These are phyloP conservation scores for Stichopus chloronotus DNA, from an alignment of 35 echinoderm and acorn worm genomes.

Conservation along the genomic window DNA sequence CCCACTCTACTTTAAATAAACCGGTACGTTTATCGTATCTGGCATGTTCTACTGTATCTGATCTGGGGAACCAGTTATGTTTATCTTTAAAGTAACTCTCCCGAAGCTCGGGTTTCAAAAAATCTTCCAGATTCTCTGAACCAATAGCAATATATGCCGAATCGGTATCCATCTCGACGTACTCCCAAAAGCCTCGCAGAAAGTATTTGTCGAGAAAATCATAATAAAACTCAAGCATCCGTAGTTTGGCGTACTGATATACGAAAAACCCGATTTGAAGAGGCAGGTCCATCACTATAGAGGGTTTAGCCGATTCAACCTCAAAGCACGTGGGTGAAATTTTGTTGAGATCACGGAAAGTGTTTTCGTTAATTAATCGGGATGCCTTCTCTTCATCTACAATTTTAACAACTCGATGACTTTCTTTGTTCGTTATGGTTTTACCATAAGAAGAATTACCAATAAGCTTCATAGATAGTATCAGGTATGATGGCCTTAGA, in stretches of 20 bases:
- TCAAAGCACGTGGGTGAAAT: neutral
- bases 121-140: conserved; percentile 39
- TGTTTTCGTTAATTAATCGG: conserved; percentile 44
- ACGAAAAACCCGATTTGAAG: too few relatives aligned
- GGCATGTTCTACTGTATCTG: conserved; percentile 25
- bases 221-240: too few relatives aligned
- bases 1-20: conserved; percentile 62
- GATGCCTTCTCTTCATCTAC: conserved; percentile 49
- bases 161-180: conserved; percentile 59
- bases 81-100: neutral
- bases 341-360: conserved; percentile 24
- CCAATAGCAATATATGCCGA: conserved; percentile 57
- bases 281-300: too few relatives aligned
- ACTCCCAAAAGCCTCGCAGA: neutral
- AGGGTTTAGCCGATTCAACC: too few relatives aligned
- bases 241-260: too few relatives aligned
- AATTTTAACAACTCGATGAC: conserved; percentile 27
- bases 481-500: conserved; percentile 63
- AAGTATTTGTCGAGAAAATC: neutral
- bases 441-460: conserved; percentile 70
- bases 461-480: conserved; percentile 68
- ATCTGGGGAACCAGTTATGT: conserved; percentile 51
- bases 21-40: conserved; percentile 69
- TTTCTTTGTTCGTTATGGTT: conserved; percentile 68
- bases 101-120: conserved; percentile 48